Evolutionary conservation across 2,888 invertebrate genomes (phyloP), one percentile per base, ranked within the genome.

Genomic region (Philhelius pedissequus): DNA sequence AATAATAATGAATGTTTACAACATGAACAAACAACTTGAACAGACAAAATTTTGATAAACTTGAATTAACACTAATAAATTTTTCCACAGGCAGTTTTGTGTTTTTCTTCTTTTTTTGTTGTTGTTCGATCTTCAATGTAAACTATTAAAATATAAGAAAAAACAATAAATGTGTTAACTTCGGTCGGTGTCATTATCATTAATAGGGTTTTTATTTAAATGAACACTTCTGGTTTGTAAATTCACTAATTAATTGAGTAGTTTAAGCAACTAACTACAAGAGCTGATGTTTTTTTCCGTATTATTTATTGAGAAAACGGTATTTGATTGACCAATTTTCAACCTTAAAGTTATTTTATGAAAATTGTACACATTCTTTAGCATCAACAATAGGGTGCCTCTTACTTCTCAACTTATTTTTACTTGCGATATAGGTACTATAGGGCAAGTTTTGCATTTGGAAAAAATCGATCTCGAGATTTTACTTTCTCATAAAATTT

Each of bases 101-200:
- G 18, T 48, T 48, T 11, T 40, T 2, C 20, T 48, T 48, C 22
- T 11, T 40, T 2, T 43, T 48, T 4, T 48, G 4, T 48, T 22
- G 22, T 48, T 22, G 13, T 32, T 48, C 45, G 38, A 66, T 78
- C 71, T 71, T 78, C 40, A 64, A 71, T 78, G 64, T 66, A 40
- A 27, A 25, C 45, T 15, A 76, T 76, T 76, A 48, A 6, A 54
- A 43, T 66, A n/a, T 66, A 66, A 76, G 45, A 64, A 52, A 52
- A 48, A 13, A 13, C 11, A 25, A 58, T 11, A 4, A 18, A 32
- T 35, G 20, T 27, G 60, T 45, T 60, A 30, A 13, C 5, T 30
- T 40, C 20, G 68, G 54, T 40, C 20, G 68, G 54, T 75, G 75
- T 58, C 58, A 68, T 68, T 68, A 45, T 9, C 20, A 25, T 35